Evolutionary conservation across 1,140 invertebrate species (phyloP).

Genomic region (Drosophila malerkotliana): DNA sequence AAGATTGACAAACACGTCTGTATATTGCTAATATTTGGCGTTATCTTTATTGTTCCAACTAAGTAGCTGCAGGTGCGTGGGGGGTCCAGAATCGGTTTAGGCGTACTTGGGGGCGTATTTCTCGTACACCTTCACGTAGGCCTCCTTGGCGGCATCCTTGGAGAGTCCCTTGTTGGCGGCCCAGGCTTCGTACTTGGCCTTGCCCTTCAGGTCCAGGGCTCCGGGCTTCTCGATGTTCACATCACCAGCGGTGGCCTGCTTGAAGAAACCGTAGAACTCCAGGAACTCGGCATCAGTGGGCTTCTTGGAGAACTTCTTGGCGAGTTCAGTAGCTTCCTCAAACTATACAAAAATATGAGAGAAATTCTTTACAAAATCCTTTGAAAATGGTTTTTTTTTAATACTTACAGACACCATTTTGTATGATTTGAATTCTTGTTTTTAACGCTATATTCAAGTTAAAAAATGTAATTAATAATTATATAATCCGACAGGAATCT

Average conservation of each 20-base stretch:
- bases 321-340: conserved; percentile 89
- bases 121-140: conserved; percentile 91
- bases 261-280: conserved; percentile 93
- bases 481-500: neutral
- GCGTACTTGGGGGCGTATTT: conserved; percentile 84
- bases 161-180: conserved; percentile 90
- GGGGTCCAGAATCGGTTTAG: conserved; percentile 31
- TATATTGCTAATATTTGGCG: conserved; percentile 20
- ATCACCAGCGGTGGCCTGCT: conserved; percentile 93
- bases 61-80: conserved; percentile 21
- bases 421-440: conserved; percentile 14
- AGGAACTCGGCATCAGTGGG: conserved; percentile 93
- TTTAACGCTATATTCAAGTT: conserved; percentile 5
- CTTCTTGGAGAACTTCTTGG: conserved; percentile 90
- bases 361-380: neutral
- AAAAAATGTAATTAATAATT: conserved; percentile 2
- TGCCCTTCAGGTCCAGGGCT: conserved; percentile 95
- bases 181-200: conserved; percentile 99
- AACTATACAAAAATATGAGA: conserved; percentile 85
- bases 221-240: conserved; percentile 92
- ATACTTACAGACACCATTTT: conserved; percentile 42
- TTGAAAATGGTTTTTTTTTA: neutral
- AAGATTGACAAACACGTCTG: conserved; percentile 15
- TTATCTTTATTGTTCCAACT: conserved; percentile 42
- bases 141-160: conserved; percentile 92